These are phyloP conservation scores for Branchipolynoe longqiensis DNA, from an alignment of 2,888 invertebrate species.

Conservation along the genomic window DNA sequence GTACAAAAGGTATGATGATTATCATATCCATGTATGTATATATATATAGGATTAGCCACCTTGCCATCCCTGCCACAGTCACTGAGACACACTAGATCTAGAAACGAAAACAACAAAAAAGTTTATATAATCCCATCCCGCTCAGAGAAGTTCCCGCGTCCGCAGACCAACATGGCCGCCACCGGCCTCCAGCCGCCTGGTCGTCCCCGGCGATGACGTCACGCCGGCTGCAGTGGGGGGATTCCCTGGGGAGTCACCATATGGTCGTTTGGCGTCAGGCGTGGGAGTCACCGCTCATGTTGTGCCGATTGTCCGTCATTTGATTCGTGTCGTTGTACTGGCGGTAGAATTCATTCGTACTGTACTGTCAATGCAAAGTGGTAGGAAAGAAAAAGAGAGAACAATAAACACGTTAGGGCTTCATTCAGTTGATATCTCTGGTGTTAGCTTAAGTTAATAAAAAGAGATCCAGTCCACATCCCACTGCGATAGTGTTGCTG, in stretches of 20 bases:
- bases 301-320: slow-evolving; percentile 43
- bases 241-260: slow-evolving; percentile 47
- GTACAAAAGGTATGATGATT: slow-evolving; percentile 41
- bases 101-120: background rate
- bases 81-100: slow-evolving; percentile 48
- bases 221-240: slow-evolving; percentile 15
- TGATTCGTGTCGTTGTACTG: slow-evolving; percentile 65
- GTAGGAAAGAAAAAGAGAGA: too few relatives aligned
- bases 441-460: too few relatives aligned
- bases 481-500: too few relatives aligned
- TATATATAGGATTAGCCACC: slow-evolving; percentile 14
- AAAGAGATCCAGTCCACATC: too few relatives aligned
- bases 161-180: slow-evolving; percentile 23
- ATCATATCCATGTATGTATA: background rate
- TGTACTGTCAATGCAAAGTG: slow-evolving; percentile 63
- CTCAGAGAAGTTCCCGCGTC: slow-evolving; percentile 38
- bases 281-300: slow-evolving; percentile 46
- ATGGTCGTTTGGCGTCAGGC: slow-evolving; percentile 55
- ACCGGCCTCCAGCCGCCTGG: slow-evolving; percentile 17
- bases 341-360: slow-evolving; percentile 68
- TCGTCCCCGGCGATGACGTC: slow-evolving; percentile 42
- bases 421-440: too few relatives aligned
- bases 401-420: too few relatives aligned
- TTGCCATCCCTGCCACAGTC: slow-evolving; percentile 31
- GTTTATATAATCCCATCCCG: slow-evolving; percentile 20